These are phyloP conservation scores for Hypomecis atomaria DNA, from an alignment of 2,888 invertebrate genomes.

Conservation along the genomic window DNA sequence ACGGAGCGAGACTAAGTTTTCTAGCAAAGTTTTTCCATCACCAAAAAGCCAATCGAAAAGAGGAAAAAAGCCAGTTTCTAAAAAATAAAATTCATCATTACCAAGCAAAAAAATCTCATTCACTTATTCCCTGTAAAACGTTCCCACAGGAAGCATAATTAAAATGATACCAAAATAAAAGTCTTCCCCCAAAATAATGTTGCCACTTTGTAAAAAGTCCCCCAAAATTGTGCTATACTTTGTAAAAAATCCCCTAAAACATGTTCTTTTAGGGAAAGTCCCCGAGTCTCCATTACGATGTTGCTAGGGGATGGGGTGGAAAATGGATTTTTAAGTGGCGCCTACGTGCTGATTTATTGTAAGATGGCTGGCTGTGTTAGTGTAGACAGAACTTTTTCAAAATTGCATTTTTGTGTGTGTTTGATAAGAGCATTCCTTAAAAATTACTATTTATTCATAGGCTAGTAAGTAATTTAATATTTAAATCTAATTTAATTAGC, in stretches of 20 bases:
- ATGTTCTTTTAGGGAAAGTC: slow-evolving; percentile 48
- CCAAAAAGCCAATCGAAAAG: too few relatives aligned
- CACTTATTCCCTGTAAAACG: not conserved
- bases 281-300: slow-evolving; percentile 55
- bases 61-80: too few relatives aligned
- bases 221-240: slow-evolving; percentile 27
- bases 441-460: too few relatives aligned
- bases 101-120: slow-evolving; percentile 1
- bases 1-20: too few relatives aligned
- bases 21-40: too few relatives aligned
- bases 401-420: too few relatives aligned
- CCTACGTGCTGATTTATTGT: slow-evolving; percentile 72
- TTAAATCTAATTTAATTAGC: too few relatives aligned
- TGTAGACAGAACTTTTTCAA: slow-evolving; percentile 48
- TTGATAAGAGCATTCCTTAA: too few relatives aligned
- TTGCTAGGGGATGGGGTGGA: slow-evolving; percentile 50
- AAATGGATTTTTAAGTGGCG: slow-evolving; percentile 76
- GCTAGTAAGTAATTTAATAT: too few relatives aligned
- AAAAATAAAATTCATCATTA: too few relatives aligned
- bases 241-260: slow-evolving; percentile 55
- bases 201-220: slow-evolving; percentile 21
- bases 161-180: slow-evolving; percentile 6
- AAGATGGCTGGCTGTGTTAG: slow-evolving; percentile 53
- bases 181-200: slow-evolving; percentile 39
- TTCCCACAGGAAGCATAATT: slow-evolving; percentile 1